These are phyloP conservation scores for Synanthedon formicaeformis DNA, from an alignment of 2,888 invertebrate species.

Conservation along the genomic window DNA sequence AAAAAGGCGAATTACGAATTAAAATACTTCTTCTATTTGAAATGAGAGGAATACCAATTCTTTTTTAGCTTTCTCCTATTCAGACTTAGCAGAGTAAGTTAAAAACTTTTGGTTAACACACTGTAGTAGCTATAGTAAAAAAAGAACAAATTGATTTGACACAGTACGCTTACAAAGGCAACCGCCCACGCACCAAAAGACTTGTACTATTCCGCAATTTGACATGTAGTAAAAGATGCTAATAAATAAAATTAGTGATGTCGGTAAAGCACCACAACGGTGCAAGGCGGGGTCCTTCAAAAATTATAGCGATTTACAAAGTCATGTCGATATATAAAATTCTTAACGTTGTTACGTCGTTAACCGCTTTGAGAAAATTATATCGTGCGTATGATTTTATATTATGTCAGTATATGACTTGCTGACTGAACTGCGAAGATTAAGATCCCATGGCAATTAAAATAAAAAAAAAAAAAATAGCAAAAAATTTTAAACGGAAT, in stretches of 20 bases:
- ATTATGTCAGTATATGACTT: constrained; percentile 1
- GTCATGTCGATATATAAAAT: constrained; percentile 1
- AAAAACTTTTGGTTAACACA: constrained; percentile 13
- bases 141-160: constrained; percentile 38
- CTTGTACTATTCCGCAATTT: constrained; percentile 44
- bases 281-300: constrained; percentile 21
- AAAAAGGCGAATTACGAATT: too few relatives aligned
- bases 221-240: constrained; percentile 46
- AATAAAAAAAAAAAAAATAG: neutral
- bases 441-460: neutral
- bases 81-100: neutral
- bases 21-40: too few relatives aligned
- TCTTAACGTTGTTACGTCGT: constrained; percentile 11
- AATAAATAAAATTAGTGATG: constrained; percentile 65
- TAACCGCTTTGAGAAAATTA: constrained; percentile 21
- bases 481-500: too few relatives aligned
- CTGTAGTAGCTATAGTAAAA: neutral
- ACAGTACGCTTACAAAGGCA: constrained; percentile 26
- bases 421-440: neutral
- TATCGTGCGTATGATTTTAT: constrained; percentile 34
- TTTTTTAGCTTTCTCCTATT: too few relatives aligned
- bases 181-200: constrained; percentile 33
- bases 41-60: too few relatives aligned
- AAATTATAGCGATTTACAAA: constrained; percentile 1
- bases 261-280: constrained; percentile 28